Evolutionary conservation across 2,888 invertebrate species (phyloP), one percentile per base, ranked within the genome.

Genomic region (Reticulitermes lucifugus): DNA sequence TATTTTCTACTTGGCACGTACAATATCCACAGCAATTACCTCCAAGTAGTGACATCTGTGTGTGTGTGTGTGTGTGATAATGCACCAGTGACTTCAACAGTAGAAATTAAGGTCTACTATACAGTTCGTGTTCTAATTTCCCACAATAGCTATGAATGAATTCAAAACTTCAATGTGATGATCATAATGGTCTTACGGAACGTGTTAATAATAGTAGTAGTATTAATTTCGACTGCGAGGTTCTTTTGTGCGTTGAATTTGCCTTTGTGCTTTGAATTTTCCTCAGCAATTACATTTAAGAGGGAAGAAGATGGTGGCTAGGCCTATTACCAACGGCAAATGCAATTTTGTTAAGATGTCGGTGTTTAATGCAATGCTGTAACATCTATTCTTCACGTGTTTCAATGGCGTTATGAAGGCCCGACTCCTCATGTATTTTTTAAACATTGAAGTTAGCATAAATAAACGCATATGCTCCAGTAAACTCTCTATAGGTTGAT

Each of bases 1-100:
- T 65, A 65, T 65, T 65, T 25, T 25, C 65, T 65, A 65, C 65
- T 65, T 65, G 65, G 65, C 65, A 65, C 65, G 65, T 65, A 65
- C n/a, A 65, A 65, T 65, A 25, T n/a, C n/a, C 65, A n/a, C 65
- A 25, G 65, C 65, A 65, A 65, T 65, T 65, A 65, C 65, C 65
- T 25, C 65, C 65, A n/a, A 65, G n/a, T 25, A 65, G 65, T 25
- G 65, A n/a, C 65, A 65, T 65, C 25, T 65, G 65, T 65, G n/a
- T 65, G 25, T 25, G 65, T 65, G 25, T 65, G 25, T 65, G 25
- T n/a, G 65, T 25, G 25, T 12, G 25, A 25, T 25, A 25, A 65
- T 65, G 25, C 25, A 9, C 65, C 12, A 7, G 25, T n/a, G 25
- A 65, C 14, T 65, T 65, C 65, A 65, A 25, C n/a, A 65, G 65